Percentiles rank a stretch among this genome's conserved stretches.
phyloP scores from a whole-genome alignment of 2,113 vertebrate genomes.

The Balaenoptera acutorostrata region DNA sequence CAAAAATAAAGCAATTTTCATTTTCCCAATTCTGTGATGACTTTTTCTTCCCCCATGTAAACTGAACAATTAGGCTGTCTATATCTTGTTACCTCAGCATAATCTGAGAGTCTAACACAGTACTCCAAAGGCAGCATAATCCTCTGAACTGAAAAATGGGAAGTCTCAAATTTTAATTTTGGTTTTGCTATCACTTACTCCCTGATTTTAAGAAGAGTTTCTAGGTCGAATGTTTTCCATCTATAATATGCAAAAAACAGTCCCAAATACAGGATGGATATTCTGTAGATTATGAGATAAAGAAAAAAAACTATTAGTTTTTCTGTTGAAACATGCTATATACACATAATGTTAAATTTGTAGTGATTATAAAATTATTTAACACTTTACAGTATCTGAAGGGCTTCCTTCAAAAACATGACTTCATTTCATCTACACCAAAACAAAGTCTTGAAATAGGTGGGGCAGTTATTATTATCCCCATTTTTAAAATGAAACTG shows the following conservation, averaged over 20 bases:
- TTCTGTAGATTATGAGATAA: neutral
- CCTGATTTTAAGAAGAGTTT: neutral
- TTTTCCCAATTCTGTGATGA: neutral
- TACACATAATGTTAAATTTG: neutral
- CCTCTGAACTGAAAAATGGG: neutral
- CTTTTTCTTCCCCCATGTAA: neutral
- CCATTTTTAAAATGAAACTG: neutral
- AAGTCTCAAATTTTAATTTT: neutral
- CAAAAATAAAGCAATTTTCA: neutral
- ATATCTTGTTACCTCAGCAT: neutral
- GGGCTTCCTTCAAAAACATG: neutral
- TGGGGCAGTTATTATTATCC: neutral
- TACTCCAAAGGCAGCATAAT: neutral
- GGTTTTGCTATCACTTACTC: neutral
- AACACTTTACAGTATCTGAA: neutral
- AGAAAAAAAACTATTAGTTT: neutral
- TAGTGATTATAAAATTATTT: slow-evolving; percentile 1
- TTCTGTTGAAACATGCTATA: neutral
- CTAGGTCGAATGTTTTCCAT: neutral
- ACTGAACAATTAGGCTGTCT: neutral
- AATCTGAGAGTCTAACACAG: neutral
- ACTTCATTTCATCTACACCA: neutral
- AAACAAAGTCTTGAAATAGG: neutral
- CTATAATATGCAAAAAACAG: neutral
- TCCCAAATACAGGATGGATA: neutral